Evolutionary conservation across 2,113 vertebrate species (phyloP).

Genomic region (Heloderma charlesbogerti): DNA sequence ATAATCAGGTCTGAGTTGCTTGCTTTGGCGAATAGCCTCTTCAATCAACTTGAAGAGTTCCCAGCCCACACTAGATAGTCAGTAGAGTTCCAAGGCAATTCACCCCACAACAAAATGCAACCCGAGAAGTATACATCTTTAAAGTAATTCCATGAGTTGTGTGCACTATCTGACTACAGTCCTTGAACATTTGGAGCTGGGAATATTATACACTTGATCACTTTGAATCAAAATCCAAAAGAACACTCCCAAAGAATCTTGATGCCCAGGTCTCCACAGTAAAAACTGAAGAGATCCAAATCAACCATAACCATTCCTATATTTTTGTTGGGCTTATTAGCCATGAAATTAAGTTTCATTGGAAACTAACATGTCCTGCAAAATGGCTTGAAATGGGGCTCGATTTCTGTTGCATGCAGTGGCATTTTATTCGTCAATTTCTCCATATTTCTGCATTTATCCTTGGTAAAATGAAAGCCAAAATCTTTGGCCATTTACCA

Average conservation of each 20-base stretch:
- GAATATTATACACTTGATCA: neutral
- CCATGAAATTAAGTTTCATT: constrained; percentile 42
- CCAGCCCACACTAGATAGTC: neutral
- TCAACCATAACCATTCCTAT: neutral
- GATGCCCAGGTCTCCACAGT: neutral
- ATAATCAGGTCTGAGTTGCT: neutral
- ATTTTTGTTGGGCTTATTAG: constrained; percentile 28
- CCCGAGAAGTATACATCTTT: neutral
- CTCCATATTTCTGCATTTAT: constrained; percentile 8
- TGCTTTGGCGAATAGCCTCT: neutral
- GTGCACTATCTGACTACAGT: neutral
- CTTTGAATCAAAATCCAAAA: constrained; percentile 18
- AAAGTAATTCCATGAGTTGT: neutral
- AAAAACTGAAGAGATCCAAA: neutral
- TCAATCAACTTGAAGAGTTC: neutral
- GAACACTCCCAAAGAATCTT: neutral
- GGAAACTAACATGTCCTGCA: constrained; percentile 13
- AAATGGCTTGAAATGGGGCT: constrained; percentile 15
- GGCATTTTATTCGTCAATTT: constrained; percentile 24
- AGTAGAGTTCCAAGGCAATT: neutral
- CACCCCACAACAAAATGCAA: neutral
- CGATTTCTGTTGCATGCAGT: neutral
- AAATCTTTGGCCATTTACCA: constrained; percentile 34
- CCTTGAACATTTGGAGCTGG: neutral
- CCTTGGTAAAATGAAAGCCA: constrained; percentile 31